Percentiles rank a stretch among this genome's conserved stretches.
Evolutionary conservation across 2,888 invertebrate species (phyloP).

Genomic region (Tenthredo notha): DNA sequence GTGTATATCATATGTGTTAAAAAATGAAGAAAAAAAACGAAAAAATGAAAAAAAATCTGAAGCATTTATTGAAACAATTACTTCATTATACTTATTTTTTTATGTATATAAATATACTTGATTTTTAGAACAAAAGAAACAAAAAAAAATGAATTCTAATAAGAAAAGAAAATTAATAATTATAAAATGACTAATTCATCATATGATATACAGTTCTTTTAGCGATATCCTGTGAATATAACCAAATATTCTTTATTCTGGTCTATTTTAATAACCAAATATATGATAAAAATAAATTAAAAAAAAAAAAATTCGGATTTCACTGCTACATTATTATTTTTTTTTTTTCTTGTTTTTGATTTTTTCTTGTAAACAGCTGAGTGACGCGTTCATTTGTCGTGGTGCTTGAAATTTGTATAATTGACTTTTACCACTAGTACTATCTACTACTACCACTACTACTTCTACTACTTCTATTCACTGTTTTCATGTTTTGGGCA

Average conservation of each 20-base stretch:
- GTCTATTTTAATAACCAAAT: conserved; percentile 48
- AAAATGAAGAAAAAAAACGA: not conserved
- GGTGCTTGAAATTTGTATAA: conserved; percentile 34
- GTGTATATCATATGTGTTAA: not conserved
- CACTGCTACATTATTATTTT: conserved; percentile 14
- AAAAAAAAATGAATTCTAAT: not conserved
- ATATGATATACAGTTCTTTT: not conserved
- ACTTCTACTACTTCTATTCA: not conserved
- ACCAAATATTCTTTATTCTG: conserved; percentile 45
- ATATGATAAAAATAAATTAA: not conserved
- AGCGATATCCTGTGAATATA: not conserved
- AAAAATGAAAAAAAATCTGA: not conserved
- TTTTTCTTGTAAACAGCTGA: not conserved
- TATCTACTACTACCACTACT: not conserved
- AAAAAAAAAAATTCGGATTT: not conserved
- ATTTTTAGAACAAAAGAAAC: not conserved
- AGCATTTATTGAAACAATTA: not conserved
- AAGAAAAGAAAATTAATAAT: not conserved
- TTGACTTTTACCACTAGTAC: conserved; percentile 3
- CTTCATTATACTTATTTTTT: not conserved
- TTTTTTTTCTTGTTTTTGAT: too few relatives aligned
- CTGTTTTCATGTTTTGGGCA: conserved; percentile 38
- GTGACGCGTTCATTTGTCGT: conserved; percentile 38
- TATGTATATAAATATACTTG: not conserved
- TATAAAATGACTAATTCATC: not conserved